These are phyloP conservation scores for Rhysida immarginata DNA, from an alignment of 1,140 invertebrate species.

Conservation along the genomic window DNA sequence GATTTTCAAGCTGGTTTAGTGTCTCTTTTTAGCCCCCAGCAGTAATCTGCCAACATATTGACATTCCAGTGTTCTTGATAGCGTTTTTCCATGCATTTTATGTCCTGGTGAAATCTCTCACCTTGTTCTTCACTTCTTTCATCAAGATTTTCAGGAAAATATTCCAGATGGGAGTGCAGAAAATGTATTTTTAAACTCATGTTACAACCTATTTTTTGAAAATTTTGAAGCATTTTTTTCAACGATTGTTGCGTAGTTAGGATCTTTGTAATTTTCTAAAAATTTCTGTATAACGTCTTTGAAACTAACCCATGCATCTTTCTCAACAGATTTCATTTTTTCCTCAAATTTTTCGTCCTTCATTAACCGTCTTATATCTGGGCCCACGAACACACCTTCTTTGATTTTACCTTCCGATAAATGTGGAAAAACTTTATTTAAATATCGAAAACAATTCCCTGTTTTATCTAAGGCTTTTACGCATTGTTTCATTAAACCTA, in stretches of 20 bases:
- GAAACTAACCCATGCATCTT: constrained; percentile 11
- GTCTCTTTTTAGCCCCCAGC: constrained; percentile 7
- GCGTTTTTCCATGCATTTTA: constrained; percentile 6
- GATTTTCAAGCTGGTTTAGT: background rate
- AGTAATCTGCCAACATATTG: constrained; percentile 18
- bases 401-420: background rate
- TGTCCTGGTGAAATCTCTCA: constrained; percentile 15
- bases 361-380: background rate
- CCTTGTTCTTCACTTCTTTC: constrained; percentile 13
- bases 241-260: constrained; percentile 12
- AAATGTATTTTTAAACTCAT: constrained; percentile 17
- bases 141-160: constrained; percentile 14
- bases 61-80: constrained; percentile 10
- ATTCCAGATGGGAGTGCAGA: constrained; percentile 10
- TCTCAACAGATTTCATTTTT: constrained; percentile 9
- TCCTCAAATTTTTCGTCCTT: background rate
- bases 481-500: background rate
- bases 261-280: constrained; percentile 12
- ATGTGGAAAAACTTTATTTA: background rate
- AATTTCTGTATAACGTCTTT: constrained; percentile 11
- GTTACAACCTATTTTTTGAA: constrained; percentile 3
- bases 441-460: background rate
- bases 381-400: constrained; percentile 9
- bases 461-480: background rate
- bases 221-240: constrained; percentile 10